phyloP scores from a whole-genome alignment of 2,888 invertebrate species.

The Drosophila nr. perissopoda region DNA sequence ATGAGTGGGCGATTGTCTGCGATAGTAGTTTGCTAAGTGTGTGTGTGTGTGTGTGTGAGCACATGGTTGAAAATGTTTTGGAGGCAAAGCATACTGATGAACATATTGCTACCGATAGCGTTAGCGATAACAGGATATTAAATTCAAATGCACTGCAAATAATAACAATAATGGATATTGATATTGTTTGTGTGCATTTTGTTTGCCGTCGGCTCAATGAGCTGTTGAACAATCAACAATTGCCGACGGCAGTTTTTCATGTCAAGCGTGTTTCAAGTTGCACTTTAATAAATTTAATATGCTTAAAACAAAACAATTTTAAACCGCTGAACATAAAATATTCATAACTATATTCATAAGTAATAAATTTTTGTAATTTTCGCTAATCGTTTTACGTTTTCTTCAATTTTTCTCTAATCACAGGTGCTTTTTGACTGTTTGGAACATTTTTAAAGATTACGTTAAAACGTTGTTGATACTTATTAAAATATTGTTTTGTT shows the following conservation, averaged over 20 bases:
- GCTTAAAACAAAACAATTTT: neutral
- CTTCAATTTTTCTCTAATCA: constrained; percentile 43
- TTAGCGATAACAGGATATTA: constrained; percentile 35
- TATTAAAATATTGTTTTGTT: constrained; percentile 83
- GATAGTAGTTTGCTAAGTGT: constrained; percentile 22
- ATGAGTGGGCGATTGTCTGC: constrained; percentile 32
- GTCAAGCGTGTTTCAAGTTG: neutral
- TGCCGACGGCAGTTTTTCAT: constrained; percentile 42
- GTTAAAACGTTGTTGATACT: constrained; percentile 85
- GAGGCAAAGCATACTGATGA: constrained; percentile 18
- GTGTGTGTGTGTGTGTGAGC: constrained; percentile 24
- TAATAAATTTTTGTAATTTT: neutral
- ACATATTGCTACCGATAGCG: constrained; percentile 27
- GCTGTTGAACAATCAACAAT: neutral
- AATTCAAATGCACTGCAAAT: neutral
- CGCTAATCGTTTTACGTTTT: constrained; percentile 25
- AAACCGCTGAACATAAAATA: neutral
- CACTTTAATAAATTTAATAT: neutral
- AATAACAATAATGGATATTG: neutral
- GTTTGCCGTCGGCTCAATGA: constrained; percentile 40
- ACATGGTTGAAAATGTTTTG: constrained; percentile 46
- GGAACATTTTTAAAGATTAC: constrained; percentile 85
- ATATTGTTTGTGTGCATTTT: neutral
- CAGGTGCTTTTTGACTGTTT: constrained; percentile 86
- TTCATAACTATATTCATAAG: neutral